These are phyloP conservation scores for Ptychodera flava DNA, from an alignment of 35 echinoderm and acorn worm species.

Conservation along the genomic window DNA sequence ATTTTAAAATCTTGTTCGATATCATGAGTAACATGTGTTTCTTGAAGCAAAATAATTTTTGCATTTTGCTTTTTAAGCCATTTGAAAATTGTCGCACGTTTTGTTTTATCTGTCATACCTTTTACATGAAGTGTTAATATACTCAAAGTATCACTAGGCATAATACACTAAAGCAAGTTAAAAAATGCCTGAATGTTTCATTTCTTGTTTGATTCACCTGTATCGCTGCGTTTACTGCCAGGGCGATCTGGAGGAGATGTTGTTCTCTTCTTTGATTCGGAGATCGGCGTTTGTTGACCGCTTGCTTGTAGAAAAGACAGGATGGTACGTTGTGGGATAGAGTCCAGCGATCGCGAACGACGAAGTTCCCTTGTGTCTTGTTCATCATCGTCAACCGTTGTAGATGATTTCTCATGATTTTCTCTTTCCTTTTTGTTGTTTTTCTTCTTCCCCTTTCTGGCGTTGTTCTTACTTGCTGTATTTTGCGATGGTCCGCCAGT, in stretches of 20 bases:
- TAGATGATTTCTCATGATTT: background rate
- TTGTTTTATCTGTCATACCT: too few relatives aligned
- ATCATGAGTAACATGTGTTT: background rate
- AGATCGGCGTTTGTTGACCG: background rate
- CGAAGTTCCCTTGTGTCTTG: background rate
- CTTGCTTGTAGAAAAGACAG: background rate
- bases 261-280: background rate
- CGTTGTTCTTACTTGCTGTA: background rate
- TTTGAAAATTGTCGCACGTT: background rate
- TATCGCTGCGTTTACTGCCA: background rate
- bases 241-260: background rate
- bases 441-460: background rate
- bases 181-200: too few relatives aligned
- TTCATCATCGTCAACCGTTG: background rate
- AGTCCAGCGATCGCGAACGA: background rate
- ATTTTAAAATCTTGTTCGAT: background rate
- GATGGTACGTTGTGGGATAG: background rate
- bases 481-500: background rate
- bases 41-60: background rate
- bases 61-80: background rate
- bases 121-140: too few relatives aligned
- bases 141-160: too few relatives aligned
- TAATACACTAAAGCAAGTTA: too few relatives aligned
- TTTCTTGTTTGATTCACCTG: background rate
- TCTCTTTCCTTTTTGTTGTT: background rate